These are phyloP conservation scores for Gymnoscopelus braueri DNA, from an alignment of 2,797 vertebrate genomes.

Conservation along the genomic window DNA sequence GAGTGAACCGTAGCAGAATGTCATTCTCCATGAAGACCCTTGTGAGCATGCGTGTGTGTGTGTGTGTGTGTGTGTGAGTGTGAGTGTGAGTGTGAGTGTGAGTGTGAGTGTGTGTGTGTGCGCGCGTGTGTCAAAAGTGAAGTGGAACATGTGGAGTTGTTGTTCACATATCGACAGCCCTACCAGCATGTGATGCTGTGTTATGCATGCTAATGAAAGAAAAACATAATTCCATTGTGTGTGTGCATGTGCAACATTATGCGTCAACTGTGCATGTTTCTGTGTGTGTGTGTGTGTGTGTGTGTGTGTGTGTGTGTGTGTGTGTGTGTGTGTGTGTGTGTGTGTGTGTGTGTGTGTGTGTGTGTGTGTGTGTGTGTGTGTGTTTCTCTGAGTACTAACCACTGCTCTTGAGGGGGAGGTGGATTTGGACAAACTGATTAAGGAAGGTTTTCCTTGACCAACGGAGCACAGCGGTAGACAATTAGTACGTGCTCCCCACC, in stretches of 20 bases:
- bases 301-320: neutral
- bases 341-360: conserved; percentile 1
- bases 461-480: conserved; percentile 54
- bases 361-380: neutral
- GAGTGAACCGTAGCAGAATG: conserved; percentile 25
- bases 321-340: neutral
- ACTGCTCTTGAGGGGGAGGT: conserved; percentile 39
- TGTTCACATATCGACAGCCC: no score
- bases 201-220: no score
- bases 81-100: neutral
- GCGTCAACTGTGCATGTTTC: neutral
- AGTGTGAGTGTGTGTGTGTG: neutral
- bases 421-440: conserved; percentile 53
- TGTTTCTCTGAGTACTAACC: neutral
- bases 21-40: neutral
- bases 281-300: conserved; percentile 4
- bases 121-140: no score
- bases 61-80: conserved; percentile 1
- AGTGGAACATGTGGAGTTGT: no score
- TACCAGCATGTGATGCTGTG: neutral
- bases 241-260: neutral
- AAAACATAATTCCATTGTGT: neutral
- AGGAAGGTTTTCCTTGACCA: conserved; percentile 58
- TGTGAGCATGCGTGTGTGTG: neutral
- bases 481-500: conserved; percentile 30